Base-by-base conservation (phyloP, 2,888 invertebrate genomes). In the Apotomis capreana region DNA sequence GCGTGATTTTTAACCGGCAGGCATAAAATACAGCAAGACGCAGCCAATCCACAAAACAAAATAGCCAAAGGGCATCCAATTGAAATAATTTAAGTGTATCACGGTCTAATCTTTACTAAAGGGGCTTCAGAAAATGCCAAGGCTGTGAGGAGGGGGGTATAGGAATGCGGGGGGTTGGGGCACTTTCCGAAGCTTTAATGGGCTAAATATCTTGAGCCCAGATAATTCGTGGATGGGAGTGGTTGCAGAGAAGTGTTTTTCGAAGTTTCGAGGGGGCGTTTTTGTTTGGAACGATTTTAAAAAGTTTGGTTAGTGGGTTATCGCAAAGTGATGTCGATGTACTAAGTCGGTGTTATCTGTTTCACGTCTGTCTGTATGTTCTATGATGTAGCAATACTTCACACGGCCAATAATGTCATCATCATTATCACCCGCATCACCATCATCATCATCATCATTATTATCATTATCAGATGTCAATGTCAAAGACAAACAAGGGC, bases 131-230 rank as follows among this genome's bases (percentile, higher is more conserved):
- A 72, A 73, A 75, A 76, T 68, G 73, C 70, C 58, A 73, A 75
- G 74, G 75, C 64, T n/a, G 72, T 76, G 75, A 6, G 40, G 40
- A 6, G 60, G 12, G 68, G 67, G 54, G 58, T 77, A 74, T 76
- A 76, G 75, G 80, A 80, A 73, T 64, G 49, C 37, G 60, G 68
- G 70, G 65, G 58, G 72, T 74, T 72, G 76, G 74, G 77, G 83
- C 85, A 84, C 87, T 88, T 87, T 87, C 85, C 85, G 84, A 86
- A 86, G 89, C 88, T 90, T 90, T 91, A 91, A 92, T 91, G 90
- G 91, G 88, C 89, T 90, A 89, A 91, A 90, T 91, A 89, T 91
- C 90, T 91, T 87, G 86, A 89, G 87, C 89, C 84, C 80, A 87
- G 90, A 90, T 90, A 90, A 90, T 89, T 88, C 86, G 83, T 51